phyloP scores from a whole-genome alignment of 2,797 vertebrate genomes.

The Fundulus diaphanus region DNA sequence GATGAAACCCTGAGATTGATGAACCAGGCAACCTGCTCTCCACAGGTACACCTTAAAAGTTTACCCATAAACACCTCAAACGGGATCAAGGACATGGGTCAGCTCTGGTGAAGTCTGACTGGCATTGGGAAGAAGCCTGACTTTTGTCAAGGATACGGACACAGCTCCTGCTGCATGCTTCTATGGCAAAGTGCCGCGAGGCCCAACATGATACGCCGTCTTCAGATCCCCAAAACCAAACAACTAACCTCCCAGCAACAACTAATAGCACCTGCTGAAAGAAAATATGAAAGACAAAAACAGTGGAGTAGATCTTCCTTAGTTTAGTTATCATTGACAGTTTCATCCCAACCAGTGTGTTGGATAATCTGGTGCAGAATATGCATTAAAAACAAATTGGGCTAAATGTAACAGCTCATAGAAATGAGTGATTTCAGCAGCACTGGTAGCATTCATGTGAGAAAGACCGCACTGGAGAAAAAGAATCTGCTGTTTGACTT shows the following conservation, averaged over 20 bases:
- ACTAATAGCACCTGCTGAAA: too few relatives aligned
- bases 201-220: too few relatives aligned
- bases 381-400: not conserved
- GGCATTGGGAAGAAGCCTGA: too few relatives aligned
- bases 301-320: not conserved
- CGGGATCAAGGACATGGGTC: not conserved
- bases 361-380: not conserved
- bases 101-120: not conserved
- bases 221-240: too few relatives aligned
- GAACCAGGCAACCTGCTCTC: too few relatives aligned
- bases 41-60: too few relatives aligned
- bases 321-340: not conserved
- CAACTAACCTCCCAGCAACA: too few relatives aligned
- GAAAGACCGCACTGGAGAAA: slow-evolving; percentile 15
- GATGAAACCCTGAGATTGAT: too few relatives aligned
- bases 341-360: not conserved
- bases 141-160: too few relatives aligned
- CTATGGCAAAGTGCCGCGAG: too few relatives aligned
- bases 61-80: too few relatives aligned
- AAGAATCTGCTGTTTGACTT: slow-evolving; percentile 45
- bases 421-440: slow-evolving; percentile 1
- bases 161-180: too few relatives aligned
- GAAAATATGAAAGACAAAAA: not conserved
- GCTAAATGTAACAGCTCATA: not conserved
- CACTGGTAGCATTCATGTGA: slow-evolving; percentile 6